Percentiles rank a stretch among this genome's conserved stretches.
Conservation (phyloP, 1,140 invertebrate species). For the Hyphantria cunea region DNA sequence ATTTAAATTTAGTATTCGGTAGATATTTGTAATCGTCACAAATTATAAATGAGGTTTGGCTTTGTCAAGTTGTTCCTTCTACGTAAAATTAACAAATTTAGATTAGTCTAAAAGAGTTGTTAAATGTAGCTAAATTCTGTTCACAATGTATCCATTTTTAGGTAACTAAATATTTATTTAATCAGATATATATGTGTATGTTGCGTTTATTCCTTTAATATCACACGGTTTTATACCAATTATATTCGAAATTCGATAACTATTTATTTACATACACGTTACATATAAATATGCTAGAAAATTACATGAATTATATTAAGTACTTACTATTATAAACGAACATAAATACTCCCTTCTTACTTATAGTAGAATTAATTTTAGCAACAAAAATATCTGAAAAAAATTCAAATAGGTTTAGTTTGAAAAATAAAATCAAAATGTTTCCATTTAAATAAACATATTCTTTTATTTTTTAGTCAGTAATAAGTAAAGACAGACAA, state of each 20-base stretch:
- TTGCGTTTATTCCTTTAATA: conserved; percentile 47
- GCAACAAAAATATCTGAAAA: too few relatives aligned
- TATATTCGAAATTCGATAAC: conserved; percentile 25
- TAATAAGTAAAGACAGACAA: too few relatives aligned
- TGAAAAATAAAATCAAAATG: too few relatives aligned
- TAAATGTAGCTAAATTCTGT: background rate
- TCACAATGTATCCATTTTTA: conserved; percentile 25
- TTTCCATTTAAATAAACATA: too few relatives aligned
- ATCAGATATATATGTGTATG: conserved; percentile 40
- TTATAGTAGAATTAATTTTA: background rate
- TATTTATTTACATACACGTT: conserved; percentile 13
- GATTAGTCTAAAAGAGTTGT: too few relatives aligned
- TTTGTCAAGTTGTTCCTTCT: too few relatives aligned
- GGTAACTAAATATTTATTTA: conserved; percentile 55
- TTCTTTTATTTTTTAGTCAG: too few relatives aligned
- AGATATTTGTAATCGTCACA: too few relatives aligned
- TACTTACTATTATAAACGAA: conserved; percentile 25
- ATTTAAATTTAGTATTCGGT: too few relatives aligned
- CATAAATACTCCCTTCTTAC: conserved; percentile 3
- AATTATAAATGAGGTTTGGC: too few relatives aligned
- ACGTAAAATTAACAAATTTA: too few relatives aligned
- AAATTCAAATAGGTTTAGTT: too few relatives aligned
- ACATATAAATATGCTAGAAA: conserved; percentile 3
- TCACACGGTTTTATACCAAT: conserved; percentile 55
- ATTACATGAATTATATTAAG: conserved; percentile 21